phyloP scores from a whole-genome alignment of 2,797 vertebrate genomes.

The Sebastes taczanowskii region DNA sequence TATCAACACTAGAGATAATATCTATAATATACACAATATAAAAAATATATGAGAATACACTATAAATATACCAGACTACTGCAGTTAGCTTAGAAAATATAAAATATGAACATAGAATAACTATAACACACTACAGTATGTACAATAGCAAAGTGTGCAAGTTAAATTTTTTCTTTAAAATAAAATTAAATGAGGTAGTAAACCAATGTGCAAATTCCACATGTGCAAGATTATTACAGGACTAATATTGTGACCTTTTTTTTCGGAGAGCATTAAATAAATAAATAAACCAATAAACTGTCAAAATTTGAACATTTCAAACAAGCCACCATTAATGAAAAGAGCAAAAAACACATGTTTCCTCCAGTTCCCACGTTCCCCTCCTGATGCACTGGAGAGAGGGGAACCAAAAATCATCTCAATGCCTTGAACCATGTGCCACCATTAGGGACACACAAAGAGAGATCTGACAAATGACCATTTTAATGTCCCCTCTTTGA shows the following conservation, averaged over 20 bases:
- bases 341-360: background rate
- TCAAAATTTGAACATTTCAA: background rate
- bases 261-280: background rate
- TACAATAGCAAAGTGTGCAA: no score
- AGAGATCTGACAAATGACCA: conserved; percentile 81
- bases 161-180: no score
- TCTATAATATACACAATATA: no score
- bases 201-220: background rate
- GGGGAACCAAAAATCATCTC: conserved; percentile 73
- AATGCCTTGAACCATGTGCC: conserved; percentile 84
- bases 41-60: no score
- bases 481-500: conserved; percentile 85
- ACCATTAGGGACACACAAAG: conserved; percentile 85
- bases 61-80: no score
- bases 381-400: conserved; percentile 27
- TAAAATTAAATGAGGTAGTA: no score
- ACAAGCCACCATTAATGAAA: background rate
- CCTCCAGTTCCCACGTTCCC: conserved; percentile 65
- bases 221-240: background rate
- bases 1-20: no score
- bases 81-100: no score
- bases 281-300: background rate
- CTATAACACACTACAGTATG: no score
- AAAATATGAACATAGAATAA: no score
- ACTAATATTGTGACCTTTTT: background rate